Percentiles rank a stretch among this genome's conserved stretches.
Conservation (phyloP, 2,888 invertebrate genomes). For the Drosophila phalerata region DNA sequence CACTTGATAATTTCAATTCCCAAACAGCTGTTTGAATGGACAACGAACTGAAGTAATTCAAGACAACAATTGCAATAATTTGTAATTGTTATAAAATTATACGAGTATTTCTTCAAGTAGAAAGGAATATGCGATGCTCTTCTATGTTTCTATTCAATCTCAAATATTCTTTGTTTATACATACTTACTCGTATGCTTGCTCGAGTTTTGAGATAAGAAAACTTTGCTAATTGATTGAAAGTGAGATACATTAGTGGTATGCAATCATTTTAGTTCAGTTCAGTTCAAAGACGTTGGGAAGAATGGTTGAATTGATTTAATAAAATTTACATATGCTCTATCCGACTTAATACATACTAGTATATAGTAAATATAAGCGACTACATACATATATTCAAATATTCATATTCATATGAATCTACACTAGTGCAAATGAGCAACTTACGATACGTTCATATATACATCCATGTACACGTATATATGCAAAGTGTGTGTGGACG, state of each 20-base stretch:
- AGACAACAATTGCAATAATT: constrained; percentile 2
- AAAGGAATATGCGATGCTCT: background rate
- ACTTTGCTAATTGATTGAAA: constrained; percentile 19
- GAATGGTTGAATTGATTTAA: constrained; percentile 18
- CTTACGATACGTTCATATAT: background rate
- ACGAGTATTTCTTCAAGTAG: background rate
- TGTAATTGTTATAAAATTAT: background rate
- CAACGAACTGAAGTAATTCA: constrained; percentile 17
- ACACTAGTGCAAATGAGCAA: constrained; percentile 29
- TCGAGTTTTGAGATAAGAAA: background rate
- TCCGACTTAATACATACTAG: background rate
- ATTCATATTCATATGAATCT: constrained; percentile 1
- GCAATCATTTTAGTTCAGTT: constrained; percentile 4
- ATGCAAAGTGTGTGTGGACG: constrained; percentile 27
- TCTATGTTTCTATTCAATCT: background rate
- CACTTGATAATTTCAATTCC: constrained; percentile 32
- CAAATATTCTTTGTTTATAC: background rate
- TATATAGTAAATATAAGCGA: background rate
- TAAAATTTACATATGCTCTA: constrained; percentile 14
- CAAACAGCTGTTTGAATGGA: constrained; percentile 46
- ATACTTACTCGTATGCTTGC: background rate
- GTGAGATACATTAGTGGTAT: background rate
- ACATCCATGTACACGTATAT: background rate
- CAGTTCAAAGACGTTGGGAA: background rate
- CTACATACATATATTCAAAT: background rate